These are phyloP conservation scores for Melangyna quadrimaculata DNA, from an alignment of 2,888 invertebrate genomes.

Conservation along the genomic window DNA sequence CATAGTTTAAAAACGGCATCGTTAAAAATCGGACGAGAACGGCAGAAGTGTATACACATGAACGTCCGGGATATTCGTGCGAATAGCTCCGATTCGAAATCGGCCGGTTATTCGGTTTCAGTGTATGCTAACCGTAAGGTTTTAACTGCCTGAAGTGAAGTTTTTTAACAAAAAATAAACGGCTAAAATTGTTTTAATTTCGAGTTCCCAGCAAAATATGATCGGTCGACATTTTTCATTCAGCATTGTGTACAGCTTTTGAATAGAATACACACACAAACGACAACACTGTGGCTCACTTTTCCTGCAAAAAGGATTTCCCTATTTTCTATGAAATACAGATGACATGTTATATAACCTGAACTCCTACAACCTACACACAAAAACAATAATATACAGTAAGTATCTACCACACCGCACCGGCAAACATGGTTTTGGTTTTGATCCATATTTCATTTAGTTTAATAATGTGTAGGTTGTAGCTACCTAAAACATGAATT, in stretches of 20 bases:
- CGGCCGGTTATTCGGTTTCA: no score
- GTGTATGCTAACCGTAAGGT: no score
- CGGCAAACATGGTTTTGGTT: conserved; percentile 16
- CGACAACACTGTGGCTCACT: background rate
- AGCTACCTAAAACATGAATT: background rate
- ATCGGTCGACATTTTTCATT: background rate
- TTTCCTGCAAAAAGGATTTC: conserved; percentile 47
- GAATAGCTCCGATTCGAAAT: no score
- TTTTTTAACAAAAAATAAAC: no score
- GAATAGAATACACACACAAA: background rate
- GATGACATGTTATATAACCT: background rate
- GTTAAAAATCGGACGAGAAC: no score
- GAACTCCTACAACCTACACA: background rate
- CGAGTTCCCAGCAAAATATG: background rate
- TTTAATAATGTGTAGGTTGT: background rate
- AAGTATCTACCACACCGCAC: no score
- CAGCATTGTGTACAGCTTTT: background rate
- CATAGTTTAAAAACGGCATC: no score
- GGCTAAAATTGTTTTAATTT: no score
- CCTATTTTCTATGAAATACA: conserved; percentile 24
- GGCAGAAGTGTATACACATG: no score
- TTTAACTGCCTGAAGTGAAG: no score
- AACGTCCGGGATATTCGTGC: no score
- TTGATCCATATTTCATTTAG: conserved; percentile 21
- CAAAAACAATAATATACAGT: conserved; percentile 8